Base-by-base conservation (phyloP, 2,888 invertebrate species). In the Acanthosepion pharaonis region DNA sequence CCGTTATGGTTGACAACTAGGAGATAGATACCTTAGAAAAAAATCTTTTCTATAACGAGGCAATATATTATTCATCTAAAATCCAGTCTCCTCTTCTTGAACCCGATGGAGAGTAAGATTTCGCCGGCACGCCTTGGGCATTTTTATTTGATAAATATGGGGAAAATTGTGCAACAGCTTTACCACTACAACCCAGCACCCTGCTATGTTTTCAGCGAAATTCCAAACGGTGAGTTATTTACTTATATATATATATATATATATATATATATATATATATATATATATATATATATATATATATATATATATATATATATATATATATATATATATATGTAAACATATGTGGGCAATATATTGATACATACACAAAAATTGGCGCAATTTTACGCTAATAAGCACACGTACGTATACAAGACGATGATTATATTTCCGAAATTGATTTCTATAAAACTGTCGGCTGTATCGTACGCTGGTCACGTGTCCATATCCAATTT, bases 21-120 rank as follows among this genome's bases (percentile, higher is more conserved):
- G 78, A n/a, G 78, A 78, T 78, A 78, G 78, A 78, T 78, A 78
- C 78, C 78, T 78, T 78, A 78, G n/a, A 78, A 78, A 78, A 78
- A n/a, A n/a, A 5, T 59, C 20, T n/a, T 78, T 78, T 33, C 78
- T 78, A 78, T 78, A 78, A 78, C 59, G 78, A 78, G n/a, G 78
- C 78, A 78, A 78, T 78, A 78, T 78, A 78, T n/a, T n/a, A 78
- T 78, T 78, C 78, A 78, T 78, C 78, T 78, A 78, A n/a, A 78
- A 78, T 78, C n/a, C 78, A 28, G 78, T 78, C 28, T 78, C 78
- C n/a, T 78, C 78, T 78, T 78, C 78, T 78, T 78, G 78, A n/a
- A 78, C 78, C 8, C 11, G 78, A 78, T n/a, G 33, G 78, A 78
- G 78, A 78, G 78, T 78, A 11, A 78, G 78, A 78, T 78, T 78